Evolutionary conservation across 30 jellyfish, hydroid and myxozoan species (phyloP), one percentile per base, ranked within the genome.

Genomic region (Cassiopea andromeda): DNA sequence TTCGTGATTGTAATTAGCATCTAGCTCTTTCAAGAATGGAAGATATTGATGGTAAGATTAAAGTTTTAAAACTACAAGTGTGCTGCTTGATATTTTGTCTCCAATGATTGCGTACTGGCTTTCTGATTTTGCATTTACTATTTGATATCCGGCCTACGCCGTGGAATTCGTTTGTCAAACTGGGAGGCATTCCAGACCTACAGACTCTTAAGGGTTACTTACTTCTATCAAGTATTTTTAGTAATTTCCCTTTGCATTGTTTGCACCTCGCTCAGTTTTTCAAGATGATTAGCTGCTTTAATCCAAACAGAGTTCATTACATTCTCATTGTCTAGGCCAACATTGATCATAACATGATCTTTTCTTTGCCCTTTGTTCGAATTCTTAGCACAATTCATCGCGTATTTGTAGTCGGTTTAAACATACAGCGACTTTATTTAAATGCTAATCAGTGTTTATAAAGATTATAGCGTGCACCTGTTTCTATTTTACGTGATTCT

Each of bases 321-420:
- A 81, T 81, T 82, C 80, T 48, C 72, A 27, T 81, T 81, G 80
- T 81, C 58, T 81, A 81, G 90, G 90, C 90, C 90, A 44, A 9
- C 73, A 54, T 66, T 46, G 86, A 54, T 12, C 86, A 48, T 77
- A 60, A 59, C 86, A 77, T 77, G 86, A 77, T 77, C 86, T 12
- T 49, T 44, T 77, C 74, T 17, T 77, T 75, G 75, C 70, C 74
- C 75, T 48, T 77, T 77, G 86, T 77, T 77, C 10, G 1, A 77
- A 48, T 77, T 77, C 86, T 77, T 59, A 48, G 59, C 86, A 2
- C 86, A 54, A 50, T 77, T 77, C 57, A 77, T 50, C 75, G n/a
- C 50, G 4, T 77, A n/a, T 77, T 50, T 77, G 54, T 48, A 48
- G 15, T 77, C 86, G 70, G 44, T 48, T 48, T 46, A 10, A 77